phyloP scores from a whole-genome alignment of 1,140 invertebrate genomes.

The Andricus grossulariae region DNA sequence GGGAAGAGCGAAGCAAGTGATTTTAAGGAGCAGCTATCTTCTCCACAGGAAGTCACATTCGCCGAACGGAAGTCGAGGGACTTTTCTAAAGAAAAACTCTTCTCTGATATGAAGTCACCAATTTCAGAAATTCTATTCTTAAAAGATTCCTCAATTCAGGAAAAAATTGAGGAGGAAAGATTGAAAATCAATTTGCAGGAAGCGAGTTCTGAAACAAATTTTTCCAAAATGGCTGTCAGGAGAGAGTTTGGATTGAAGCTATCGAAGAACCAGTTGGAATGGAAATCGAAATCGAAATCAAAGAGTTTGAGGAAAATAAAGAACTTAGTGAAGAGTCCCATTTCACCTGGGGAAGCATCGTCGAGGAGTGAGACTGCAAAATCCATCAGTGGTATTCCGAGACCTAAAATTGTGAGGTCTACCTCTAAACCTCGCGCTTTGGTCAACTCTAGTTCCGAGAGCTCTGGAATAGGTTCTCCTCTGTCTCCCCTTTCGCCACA shows the following conservation, averaged over 20 bases:
- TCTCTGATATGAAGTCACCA: background rate
- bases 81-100: background rate
- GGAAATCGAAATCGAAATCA: conserved; percentile 47
- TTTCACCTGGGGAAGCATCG: background rate
- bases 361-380: conserved; percentile 34
- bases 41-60: background rate
- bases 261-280: conserved; percentile 46
- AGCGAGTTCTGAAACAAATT: conserved; percentile 19
- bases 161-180: background rate
- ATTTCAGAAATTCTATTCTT: background rate
- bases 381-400: conserved; percentile 53
- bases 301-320: conserved; percentile 37
- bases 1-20: conserved; percentile 22
- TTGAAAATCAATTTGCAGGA: conserved; percentile 1
- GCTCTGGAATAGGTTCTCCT: conserved; percentile 66
- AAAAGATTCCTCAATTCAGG: background rate
- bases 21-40: background rate
- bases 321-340: conserved; percentile 14
- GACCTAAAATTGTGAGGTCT: conserved; percentile 42
- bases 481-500: conserved; percentile 66
- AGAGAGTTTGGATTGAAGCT: conserved; percentile 61
- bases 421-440: conserved; percentile 41
- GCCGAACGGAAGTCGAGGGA: conserved; percentile 1
- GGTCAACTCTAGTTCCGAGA: conserved; percentile 66
- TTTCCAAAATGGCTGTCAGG: conserved; percentile 39